phyloP scores from a whole-genome alignment of 64 coral and sea anemone species.

The Montipora capricornis region DNA sequence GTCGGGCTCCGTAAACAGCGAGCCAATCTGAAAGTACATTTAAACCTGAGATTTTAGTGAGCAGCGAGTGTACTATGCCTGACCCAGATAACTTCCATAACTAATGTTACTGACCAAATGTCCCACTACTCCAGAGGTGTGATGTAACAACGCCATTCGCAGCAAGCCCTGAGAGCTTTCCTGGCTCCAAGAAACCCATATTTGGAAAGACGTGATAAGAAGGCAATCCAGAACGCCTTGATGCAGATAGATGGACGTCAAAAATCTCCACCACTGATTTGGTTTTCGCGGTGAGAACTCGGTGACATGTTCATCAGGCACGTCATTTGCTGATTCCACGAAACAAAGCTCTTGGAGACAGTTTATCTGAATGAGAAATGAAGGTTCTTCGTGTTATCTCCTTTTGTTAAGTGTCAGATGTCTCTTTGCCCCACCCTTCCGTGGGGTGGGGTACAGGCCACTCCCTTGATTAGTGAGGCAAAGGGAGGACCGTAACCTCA shows the following conservation, averaged over 20 bases:
- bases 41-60: neutral
- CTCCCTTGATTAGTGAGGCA: too few species aligned
- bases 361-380: neutral
- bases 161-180: constrained; percentile 63
- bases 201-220: neutral
- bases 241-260: constrained; percentile 50
- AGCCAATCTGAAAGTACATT: constrained; percentile 46
- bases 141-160: constrained; percentile 47
- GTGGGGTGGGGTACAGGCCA: too few species aligned
- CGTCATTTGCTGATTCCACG: neutral
- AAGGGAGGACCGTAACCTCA: too few species aligned
- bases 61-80: neutral
- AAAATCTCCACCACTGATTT: constrained; percentile 66
- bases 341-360: constrained; percentile 37
- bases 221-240: constrained; percentile 48
- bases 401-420: neutral
- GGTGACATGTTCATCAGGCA: neutral
- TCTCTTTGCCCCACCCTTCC: neutral
- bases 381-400: neutral
- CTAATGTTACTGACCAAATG: constrained; percentile 38
- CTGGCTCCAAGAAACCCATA: constrained; percentile 23
- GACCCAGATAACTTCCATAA: too few species aligned
- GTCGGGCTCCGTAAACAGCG: constrained; percentile 22
- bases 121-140: constrained; percentile 54
- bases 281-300: constrained; percentile 16